These are phyloP conservation scores for Kryphioiulus occultus DNA, from an alignment of 2,888 invertebrate genomes.

Conservation along the genomic window DNA sequence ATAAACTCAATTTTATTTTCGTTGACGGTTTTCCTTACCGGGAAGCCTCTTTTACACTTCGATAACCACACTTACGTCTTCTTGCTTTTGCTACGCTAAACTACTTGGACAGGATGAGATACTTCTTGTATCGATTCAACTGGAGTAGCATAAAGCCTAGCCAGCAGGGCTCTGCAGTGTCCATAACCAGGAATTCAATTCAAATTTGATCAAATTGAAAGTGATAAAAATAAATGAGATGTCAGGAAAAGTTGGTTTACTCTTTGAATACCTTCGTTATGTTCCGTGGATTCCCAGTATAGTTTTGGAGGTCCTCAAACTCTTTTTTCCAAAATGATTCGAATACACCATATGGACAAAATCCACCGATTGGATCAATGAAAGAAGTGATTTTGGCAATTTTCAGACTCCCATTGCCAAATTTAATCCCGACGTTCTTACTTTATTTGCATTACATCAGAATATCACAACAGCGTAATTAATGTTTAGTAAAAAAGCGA, in stretches of 20 bases:
- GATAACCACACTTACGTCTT: neutral
- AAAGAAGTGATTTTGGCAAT: too few species aligned
- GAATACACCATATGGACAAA: too few species aligned
- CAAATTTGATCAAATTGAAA: neutral
- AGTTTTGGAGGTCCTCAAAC: neutral
- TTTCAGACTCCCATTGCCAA: too few species aligned
- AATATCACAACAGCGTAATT: neutral
- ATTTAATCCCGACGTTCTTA: too few species aligned
- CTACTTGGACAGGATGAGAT: neutral
- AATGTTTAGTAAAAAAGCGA: neutral
- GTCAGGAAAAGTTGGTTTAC: neutral
- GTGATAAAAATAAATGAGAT: neutral
- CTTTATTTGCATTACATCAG: neutral
- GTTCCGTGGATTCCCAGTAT: too few species aligned
- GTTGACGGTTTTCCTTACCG: neutral
- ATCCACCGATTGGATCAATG: too few species aligned
- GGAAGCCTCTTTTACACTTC: neutral
- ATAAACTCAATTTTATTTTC: constrained; percentile 25
- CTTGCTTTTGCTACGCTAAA: neutral
- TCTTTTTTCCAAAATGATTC: too few species aligned
- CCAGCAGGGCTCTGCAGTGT: neutral
- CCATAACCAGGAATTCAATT: neutral
- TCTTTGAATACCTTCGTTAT: neutral
- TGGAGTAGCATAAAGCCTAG: neutral
- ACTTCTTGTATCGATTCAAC: constrained; percentile 6